These are phyloP conservation scores for Rousettus leschenaultii DNA, from an alignment of 2,113 vertebrate genomes.

Conservation along the genomic window DNA sequence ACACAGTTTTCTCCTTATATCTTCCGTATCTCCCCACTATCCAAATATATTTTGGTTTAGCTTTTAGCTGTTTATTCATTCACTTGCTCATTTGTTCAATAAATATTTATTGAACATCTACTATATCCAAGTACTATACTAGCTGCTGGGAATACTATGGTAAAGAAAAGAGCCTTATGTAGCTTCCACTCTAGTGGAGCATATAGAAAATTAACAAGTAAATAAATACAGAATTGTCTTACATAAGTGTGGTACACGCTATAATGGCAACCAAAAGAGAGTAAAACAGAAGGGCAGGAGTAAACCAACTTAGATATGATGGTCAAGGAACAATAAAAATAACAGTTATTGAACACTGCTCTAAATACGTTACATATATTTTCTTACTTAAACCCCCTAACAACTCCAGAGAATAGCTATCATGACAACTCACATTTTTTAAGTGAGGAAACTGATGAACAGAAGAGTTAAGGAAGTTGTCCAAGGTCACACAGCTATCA, in stretches of 20 bases:
- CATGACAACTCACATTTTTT: background rate
- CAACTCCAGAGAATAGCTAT: background rate
- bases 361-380: background rate
- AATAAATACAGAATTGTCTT: background rate
- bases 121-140: background rate
- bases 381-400: background rate
- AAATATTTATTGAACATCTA: conserved; percentile 23
- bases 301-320: background rate
- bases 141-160: background rate
- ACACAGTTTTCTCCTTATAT: background rate
- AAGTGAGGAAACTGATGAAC: background rate
- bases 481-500: background rate
- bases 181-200: background rate
- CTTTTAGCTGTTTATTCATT: background rate
- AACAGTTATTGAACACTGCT: background rate
- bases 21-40: background rate
- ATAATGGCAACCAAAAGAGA: background rate
- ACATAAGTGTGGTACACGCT: background rate
- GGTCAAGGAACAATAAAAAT: background rate
- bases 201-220: background rate
- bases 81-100: background rate
- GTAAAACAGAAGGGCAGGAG: background rate
- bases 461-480: background rate
- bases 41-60: background rate
- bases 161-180: background rate